Evolutionary conservation across 2,113 vertebrate genomes (phyloP), one percentile per base, ranked within the genome.

Genomic region (Neotragus pygmaeus): DNA sequence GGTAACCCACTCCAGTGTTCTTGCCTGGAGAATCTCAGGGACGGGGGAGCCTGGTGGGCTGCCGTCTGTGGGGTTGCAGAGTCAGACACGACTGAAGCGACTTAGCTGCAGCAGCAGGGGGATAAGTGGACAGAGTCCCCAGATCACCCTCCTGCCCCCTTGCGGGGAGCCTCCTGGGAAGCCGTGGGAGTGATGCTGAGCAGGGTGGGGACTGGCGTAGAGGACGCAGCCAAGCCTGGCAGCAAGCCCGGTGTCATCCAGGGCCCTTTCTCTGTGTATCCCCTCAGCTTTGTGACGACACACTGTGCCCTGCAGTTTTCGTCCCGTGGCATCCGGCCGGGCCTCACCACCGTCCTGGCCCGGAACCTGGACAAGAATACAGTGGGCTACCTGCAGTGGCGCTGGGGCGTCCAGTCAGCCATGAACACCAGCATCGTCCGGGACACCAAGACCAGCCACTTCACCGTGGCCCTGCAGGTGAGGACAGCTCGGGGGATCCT

Each of bases 301-400:
- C 99, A 99, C 98, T 99, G 99, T 81, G 99, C 99, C 33, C 99
- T 99, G 98, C 99, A 99, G 99, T 99, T 99, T 94, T 99, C 99
- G 0, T 99, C 99, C 33, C 99, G 99, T 0, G 99, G 99, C 0
- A 90, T 99, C 73, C 99, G 99, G 43, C 99, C 99, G 0, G 99
- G 99, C 62, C 93, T 99, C 28, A 99, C 99, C 80, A 99, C 99
- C 0, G 99, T 99, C 75, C 98, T 99, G 43, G 99, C 99, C 0
- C 99, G 99, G 16, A 99, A 99, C 98, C 99, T 99, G 3, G 99
- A 99, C 98, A 99, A 99, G 98, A 99, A 99, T 98, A 99, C 99
- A 0, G 99, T 99, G 99, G 99, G 99, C n/a, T 99, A 99, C 97
- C 85, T 99, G 86, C 99, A 99, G 98, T 99, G 99, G 99, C 99